These are phyloP conservation scores for Leuciscus idus DNA, from an alignment of 2,113 vertebrate genomes.

Conservation along the genomic window DNA sequence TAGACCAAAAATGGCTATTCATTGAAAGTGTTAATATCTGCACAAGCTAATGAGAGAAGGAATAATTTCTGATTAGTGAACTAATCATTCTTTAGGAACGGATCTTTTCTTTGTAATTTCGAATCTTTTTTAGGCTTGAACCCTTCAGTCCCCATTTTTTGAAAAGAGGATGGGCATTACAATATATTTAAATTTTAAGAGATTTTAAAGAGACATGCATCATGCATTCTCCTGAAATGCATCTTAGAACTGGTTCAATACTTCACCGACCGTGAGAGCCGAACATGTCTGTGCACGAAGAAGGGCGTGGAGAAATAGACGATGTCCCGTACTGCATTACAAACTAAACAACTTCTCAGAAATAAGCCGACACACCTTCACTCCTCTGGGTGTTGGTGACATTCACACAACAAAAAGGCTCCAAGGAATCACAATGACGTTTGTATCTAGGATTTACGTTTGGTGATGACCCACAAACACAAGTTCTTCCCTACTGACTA, in stretches of 20 bases:
- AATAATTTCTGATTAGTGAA: not conserved
- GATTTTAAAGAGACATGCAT: not conserved
- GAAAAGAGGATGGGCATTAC: not conserved
- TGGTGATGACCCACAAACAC: not conserved
- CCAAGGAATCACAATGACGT: conserved; percentile 12
- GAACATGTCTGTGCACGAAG: conserved; percentile 8
- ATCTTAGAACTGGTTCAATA: not conserved
- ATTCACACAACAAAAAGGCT: conserved; percentile 37
- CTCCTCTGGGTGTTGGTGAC: conserved; percentile 32
- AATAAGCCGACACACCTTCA: conserved; percentile 39
- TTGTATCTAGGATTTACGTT: not conserved
- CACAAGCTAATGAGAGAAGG: too few relatives aligned
- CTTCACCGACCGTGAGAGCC: conserved; percentile 18
- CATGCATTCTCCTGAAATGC: not conserved
- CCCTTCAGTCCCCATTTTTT: not conserved
- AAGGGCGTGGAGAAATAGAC: conserved; percentile 10
- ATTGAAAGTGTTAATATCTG: not conserved
- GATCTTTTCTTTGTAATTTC: not conserved
- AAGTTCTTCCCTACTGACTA: not conserved
- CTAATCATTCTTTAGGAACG: too few relatives aligned
- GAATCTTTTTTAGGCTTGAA: not conserved
- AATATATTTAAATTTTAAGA: not conserved
- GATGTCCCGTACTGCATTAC: not conserved
- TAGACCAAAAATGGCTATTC: not conserved
- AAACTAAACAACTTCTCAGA: conserved; percentile 25